Base-by-base conservation (phyloP, 2,113 vertebrate genomes). In the Crotalus helleri region DNA sequence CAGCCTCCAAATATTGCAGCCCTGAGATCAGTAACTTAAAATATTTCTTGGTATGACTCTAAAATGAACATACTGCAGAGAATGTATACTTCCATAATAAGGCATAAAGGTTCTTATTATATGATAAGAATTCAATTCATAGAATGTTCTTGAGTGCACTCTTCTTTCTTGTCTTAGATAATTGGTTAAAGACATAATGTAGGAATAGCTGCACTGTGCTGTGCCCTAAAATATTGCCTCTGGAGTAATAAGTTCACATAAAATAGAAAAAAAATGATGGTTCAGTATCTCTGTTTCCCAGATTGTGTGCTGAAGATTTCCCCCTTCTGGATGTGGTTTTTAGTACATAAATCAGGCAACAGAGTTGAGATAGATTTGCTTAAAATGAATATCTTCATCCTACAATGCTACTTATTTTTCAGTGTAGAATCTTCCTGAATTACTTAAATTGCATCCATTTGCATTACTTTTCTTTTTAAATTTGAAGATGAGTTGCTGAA, bases 391-490 rank as follows among this genome's bases (percentile, higher is more conserved):
- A 44, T 19, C 12, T 57, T 85, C 29, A 8, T 92, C 24, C 10
- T 90, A 9, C 15, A 26, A 81, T 88, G 29, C 26, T 29, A 13
- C 26, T 87, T 87, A 87, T 87, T 44, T 81, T 92, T 0, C 0
- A 0, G 49, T 94, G 88, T 90, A 87, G 7, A 54, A 29, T 90
- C 46, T 94, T 54, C 24, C 49, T n/a, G 57, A 91, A 91, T 86
- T 94, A 53, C 57, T 92, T 90, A 91, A 91, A 13, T 3, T 92
- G 92, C 93, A 54, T 6, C 85, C 92, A 12, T 90, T 57, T 93
- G 9, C 92, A 87, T 91, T 94, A 44, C 90, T 57, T 6, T 44
- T 11, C 91, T 96, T 88, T 92, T 93, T 94, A 59, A 61, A 2
- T 9, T 0, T 19, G 87, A 55, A 88, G 59, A 92, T 69, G 92